phyloP scores from a whole-genome alignment of 2,888 invertebrate genomes.

The Pachydiplax longipennis region DNA sequence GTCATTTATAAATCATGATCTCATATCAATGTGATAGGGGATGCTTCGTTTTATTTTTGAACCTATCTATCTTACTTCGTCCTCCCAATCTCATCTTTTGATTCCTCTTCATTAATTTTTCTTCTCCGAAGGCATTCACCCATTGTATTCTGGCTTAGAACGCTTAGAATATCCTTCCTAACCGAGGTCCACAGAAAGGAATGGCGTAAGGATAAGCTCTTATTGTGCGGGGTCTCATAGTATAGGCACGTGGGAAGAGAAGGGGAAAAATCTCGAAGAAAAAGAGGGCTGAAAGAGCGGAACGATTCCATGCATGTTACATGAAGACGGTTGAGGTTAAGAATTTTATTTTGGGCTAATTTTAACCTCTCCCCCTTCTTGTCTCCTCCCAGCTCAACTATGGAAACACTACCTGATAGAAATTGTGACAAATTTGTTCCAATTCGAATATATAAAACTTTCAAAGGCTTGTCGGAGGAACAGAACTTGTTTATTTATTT shows the following conservation, averaged over 20 bases:
- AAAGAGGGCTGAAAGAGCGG: background rate
- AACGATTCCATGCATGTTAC: background rate
- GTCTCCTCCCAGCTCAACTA: background rate
- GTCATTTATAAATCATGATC: too few species aligned
- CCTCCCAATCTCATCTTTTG: background rate
- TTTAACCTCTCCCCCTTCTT: background rate
- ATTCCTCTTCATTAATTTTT: background rate
- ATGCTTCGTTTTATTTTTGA: background rate
- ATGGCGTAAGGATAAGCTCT: background rate
- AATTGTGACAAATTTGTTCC: too few species aligned
- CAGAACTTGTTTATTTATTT: too few species aligned
- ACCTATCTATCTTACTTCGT: background rate
- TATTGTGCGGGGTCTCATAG: background rate
- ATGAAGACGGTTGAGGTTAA: background rate
- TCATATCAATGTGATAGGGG: background rate
- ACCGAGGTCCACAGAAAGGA: background rate
- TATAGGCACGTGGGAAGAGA: background rate
- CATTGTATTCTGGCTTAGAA: background rate
- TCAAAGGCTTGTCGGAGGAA: too few species aligned
- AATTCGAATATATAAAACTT: too few species aligned
- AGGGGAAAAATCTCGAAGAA: background rate
- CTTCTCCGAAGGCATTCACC: background rate
- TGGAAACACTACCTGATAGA: background rate
- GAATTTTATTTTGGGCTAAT: background rate
- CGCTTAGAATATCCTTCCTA: background rate